Base-by-base conservation (phyloP, 2,797 vertebrate genomes). In the Steatocranus sp. region DNA sequence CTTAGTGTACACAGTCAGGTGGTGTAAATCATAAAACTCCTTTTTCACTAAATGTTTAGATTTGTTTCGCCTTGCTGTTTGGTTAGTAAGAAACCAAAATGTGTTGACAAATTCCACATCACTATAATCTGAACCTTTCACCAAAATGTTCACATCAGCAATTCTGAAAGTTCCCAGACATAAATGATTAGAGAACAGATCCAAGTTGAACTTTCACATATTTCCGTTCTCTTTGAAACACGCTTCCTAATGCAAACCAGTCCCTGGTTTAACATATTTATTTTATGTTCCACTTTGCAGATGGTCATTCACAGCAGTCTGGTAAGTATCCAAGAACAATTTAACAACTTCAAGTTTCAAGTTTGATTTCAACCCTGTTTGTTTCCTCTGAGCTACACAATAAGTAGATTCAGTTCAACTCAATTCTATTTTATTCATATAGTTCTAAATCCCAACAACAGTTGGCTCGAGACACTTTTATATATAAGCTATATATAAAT, bases 251-350 rank as follows among this genome's bases (percentile, higher is more conserved):
- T 30, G 27, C 14, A 30, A 56, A 30, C 9, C 27, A 56, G 7
- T 17, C 27, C 2, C 54, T 30, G 54, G 3, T 17, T 56, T 56
- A 56, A 27, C 8, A 32, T 56, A 9, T 56, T 30, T 56, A 49
- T 32, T 56, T 30, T 56, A 15, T 56, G 0, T 56, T 56, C 14
- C 8, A 56, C 7, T 56, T 56, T 56, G 14, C 53, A 56, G 53
- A 56, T 56, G 25, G 53, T 17, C 0, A 30, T 27, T 56, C 25
- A 27, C 3, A 56, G 53, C 4, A 0, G 14, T 3, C 8, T 30
- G 53, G 53, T 56, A 56, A 56, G 14, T 8, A 56, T 0, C 25
- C 25, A 56, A 27, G 25, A 56, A 30, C 2, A 56, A 17, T 56
- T 56, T 9, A 27, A 54, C 11, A 54, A 54, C 12, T 54, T 54